Conservation (phyloP, 2,113 vertebrate genomes). For the Sporophila hypoxantha region DNA sequence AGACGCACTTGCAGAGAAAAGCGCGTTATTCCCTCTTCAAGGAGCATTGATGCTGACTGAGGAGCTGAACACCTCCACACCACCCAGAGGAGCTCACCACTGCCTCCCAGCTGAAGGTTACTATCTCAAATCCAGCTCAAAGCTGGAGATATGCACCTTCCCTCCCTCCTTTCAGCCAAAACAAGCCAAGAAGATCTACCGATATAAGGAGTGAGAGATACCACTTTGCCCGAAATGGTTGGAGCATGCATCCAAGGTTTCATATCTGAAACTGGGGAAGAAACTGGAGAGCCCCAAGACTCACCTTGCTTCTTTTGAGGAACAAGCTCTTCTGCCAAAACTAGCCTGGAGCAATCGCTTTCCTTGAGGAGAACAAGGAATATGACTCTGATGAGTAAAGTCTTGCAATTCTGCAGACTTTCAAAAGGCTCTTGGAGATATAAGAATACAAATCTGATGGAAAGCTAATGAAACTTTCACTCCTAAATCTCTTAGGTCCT, state of each 20-base stretch:
- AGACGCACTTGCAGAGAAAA: fast-evolving
- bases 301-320: slow-evolving; percentile 40
- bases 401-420: slow-evolving; percentile 36
- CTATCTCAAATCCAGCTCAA: background rate
- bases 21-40: background rate
- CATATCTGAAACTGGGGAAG: background rate
- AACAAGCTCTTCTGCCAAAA: slow-evolving; percentile 39
- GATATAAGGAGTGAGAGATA: background rate
- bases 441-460: slow-evolving; percentile 47
- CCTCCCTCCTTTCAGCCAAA: background rate
- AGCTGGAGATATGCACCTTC: background rate
- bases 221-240: background rate
- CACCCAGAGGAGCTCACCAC: background rate
- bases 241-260: background rate
- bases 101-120: background rate
- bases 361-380: slow-evolving; percentile 29
- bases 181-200: background rate
- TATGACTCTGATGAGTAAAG: slow-evolving; percentile 35
- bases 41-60: background rate
- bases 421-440: slow-evolving; percentile 44
- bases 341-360: background rate
- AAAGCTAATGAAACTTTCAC: slow-evolving; percentile 58
- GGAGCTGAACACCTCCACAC: background rate
- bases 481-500: slow-evolving; percentile 50
- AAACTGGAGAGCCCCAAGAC: background rate